Conservation (phyloP, 2,797 vertebrate genomes). For the Loris lydekkerianus region DNA sequence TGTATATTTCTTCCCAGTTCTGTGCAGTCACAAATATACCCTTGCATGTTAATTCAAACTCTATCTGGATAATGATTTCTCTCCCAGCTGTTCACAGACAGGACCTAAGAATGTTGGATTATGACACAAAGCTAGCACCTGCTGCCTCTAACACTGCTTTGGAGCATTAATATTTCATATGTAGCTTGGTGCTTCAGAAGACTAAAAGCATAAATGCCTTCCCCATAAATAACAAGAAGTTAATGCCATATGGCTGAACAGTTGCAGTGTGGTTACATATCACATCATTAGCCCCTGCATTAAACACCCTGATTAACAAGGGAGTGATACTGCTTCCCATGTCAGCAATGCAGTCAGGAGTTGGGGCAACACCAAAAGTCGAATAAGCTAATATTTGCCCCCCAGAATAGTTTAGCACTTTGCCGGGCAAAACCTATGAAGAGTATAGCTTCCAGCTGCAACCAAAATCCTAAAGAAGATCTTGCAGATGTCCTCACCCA, state of each 20-base stretch:
- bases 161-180: background rate
- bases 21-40: background rate
- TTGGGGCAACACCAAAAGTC: conserved; percentile 16
- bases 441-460: background rate
- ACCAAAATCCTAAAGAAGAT: conserved; percentile 5
- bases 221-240: conserved; percentile 73
- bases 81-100: background rate
- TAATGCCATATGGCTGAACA: conserved; percentile 66
- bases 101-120: background rate
- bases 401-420: background rate
- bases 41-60: background rate
- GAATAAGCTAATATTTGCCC: background rate
- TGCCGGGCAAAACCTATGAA: background rate
- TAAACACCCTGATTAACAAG: conserved; percentile 67
- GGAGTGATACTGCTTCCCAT: background rate
- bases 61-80: background rate
- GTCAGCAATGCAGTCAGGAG: background rate
- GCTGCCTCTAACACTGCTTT: background rate
- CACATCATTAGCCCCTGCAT: conserved; percentile 64
- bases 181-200: background rate
- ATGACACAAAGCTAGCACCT: background rate
- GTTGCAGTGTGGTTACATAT: conserved; percentile 42
- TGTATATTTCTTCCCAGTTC: background rate
- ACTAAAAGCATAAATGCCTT: conserved; percentile 40
- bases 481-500: background rate